phyloP scores from a whole-genome alignment of 2,113 vertebrate species.

The Beaufortia kweichowensis region DNA sequence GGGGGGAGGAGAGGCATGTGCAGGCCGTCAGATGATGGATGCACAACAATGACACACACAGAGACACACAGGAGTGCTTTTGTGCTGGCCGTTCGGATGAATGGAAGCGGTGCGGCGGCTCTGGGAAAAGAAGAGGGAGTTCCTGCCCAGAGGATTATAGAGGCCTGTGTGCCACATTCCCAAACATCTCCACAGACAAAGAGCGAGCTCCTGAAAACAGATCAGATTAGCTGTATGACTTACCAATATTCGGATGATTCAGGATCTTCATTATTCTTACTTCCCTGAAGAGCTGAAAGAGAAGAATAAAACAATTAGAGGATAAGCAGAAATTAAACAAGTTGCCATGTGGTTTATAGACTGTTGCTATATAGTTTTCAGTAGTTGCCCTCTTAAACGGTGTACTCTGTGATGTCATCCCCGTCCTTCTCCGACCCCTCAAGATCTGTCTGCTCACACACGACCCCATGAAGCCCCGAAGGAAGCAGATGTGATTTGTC shows the following conservation, averaged over 20 bases:
- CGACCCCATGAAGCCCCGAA: background rate
- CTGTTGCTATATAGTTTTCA: too few species aligned
- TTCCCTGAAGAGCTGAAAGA: slow-evolving; percentile 88
- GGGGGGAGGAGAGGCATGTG: slow-evolving; percentile 7
- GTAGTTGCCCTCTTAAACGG: background rate
- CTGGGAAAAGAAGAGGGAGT: slow-evolving; percentile 45
- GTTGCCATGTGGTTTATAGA: too few species aligned
- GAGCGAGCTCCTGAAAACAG: background rate
- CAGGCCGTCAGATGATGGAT: slow-evolving; percentile 45
- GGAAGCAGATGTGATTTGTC: background rate
- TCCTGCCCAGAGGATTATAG: slow-evolving; percentile 38
- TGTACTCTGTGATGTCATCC: background rate
- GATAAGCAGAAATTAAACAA: background rate
- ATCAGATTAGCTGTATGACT: slow-evolving; percentile 3
- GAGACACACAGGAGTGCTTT: slow-evolving; percentile 44
- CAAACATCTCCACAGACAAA: slow-evolving; percentile 23
- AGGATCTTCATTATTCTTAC: slow-evolving; percentile 94
- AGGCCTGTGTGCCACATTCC: slow-evolving; percentile 28
- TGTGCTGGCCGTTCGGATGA: slow-evolving; percentile 24
- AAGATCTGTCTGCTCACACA: background rate
- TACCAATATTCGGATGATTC: slow-evolving; percentile 93
- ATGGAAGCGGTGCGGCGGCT: slow-evolving; percentile 33
- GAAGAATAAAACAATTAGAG: slow-evolving; percentile 56
- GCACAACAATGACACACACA: slow-evolving; percentile 42
- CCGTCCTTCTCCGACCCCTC: background rate